Base-by-base conservation (phyloP, 2,888 invertebrate genomes). In the Diarsia mendica region DNA sequence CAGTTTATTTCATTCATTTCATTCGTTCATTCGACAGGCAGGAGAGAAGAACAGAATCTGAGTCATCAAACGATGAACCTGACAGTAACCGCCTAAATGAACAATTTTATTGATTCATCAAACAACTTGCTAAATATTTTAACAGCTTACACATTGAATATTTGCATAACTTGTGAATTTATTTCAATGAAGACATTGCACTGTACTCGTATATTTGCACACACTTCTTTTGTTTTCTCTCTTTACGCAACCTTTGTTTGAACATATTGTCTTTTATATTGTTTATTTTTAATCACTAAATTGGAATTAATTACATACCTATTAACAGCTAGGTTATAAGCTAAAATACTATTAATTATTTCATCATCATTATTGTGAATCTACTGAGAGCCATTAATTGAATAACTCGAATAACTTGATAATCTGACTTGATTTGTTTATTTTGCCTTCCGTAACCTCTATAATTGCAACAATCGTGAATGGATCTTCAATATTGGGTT, bases 131-230 rank as follows among this genome's bases (percentile, higher is more conserved):
- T 58, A 18, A 49, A 49, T 67, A 53, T 39, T 72, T 13, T 39
- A 63, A 67, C 51, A 49, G 23, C 48, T 65, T 44, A 65, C 20
- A 76, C 44, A 67, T 33, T 23, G 3, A 51, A 1, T 55, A 82
- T 67, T 82, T 77, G 48, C 63, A 60, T 82, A 55, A 13, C 49
- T 69, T 53, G 28, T 58, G 13, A 77, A 72, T 66, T 63, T 81
- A 66, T 61, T 39, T 10, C 9, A 44, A 44, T n/a, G 46, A 58
- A 53, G 55, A 69, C 49, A n/a, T 69, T 66, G 46, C 55, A 5
- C 2, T 49, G 60, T 71, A 39, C 39, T 39, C 39, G 39, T 39
- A 39, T 39, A 71, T 61, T 65, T 61, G 33, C 55, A 23, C 33
- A 67, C 44, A 33, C 33, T 67, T 49, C 11, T 65, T 63, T 77